phyloP scores from a whole-genome alignment of 2,888 invertebrate species.

The Apamea monoglypha region DNA sequence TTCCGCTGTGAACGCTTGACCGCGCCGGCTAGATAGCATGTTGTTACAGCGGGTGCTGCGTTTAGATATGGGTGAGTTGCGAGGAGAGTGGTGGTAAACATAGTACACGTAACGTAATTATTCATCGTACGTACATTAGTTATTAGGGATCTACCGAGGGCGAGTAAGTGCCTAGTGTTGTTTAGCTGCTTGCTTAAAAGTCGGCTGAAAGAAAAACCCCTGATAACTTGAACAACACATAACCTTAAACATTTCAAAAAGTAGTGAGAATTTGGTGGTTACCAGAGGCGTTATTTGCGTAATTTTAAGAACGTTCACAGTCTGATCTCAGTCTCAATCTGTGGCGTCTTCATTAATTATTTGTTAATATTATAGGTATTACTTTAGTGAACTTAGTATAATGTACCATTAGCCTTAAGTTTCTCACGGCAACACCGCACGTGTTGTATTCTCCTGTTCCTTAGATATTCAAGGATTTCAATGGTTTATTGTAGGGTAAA shows the following conservation, averaged over 20 bases:
- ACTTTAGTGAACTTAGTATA: too few species aligned
- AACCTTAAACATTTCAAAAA: background rate
- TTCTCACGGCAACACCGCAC: too few species aligned
- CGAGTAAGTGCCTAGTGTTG: background rate
- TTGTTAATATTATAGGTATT: too few species aligned
- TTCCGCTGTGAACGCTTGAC: slow-evolving; percentile 78
- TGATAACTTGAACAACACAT: background rate
- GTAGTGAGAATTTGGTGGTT: background rate
- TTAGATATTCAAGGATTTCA: too few species aligned
- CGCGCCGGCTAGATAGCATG: slow-evolving; percentile 82
- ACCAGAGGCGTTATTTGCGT: too few species aligned
- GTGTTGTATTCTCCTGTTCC: too few species aligned
- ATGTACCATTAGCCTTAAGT: too few species aligned
- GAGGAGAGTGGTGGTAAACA: background rate
- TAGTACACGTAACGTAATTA: background rate
- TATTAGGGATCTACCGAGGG: background rate
- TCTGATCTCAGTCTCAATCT: too few species aligned
- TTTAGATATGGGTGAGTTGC: slow-evolving; percentile 56
- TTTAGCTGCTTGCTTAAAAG: background rate
- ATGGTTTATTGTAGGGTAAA: too few species aligned
- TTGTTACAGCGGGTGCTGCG: slow-evolving; percentile 75
- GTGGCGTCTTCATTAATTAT: too few species aligned
- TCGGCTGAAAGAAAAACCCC: background rate
- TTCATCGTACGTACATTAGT: background rate
- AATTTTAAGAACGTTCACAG: too few species aligned